Percentiles rank a stretch among this genome's conserved stretches.
Conservation (phyloP, 2,888 invertebrate species). For the Patella ulyssiponensis region DNA sequence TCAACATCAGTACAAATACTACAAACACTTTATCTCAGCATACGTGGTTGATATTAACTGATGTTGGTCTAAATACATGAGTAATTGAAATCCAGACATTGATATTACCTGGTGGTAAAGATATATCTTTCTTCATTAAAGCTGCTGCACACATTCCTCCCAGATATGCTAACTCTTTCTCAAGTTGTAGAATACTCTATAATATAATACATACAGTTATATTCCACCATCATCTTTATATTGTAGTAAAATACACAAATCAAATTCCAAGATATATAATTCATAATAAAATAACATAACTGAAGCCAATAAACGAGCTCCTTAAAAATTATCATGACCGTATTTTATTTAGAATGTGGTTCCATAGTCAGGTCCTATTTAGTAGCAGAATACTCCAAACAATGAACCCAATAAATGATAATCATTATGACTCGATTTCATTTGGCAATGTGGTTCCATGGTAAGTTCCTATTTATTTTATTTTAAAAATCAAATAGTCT, state of each 20-base stretch:
- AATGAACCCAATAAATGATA: too few relatives aligned
- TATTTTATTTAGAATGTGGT: too few relatives aligned
- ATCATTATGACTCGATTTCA: too few relatives aligned
- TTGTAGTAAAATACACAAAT: background rate
- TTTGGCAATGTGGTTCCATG: too few relatives aligned
- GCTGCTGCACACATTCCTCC: slow-evolving; percentile 93
- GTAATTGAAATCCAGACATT: too few relatives aligned
- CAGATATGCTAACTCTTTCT: slow-evolving; percentile 90
- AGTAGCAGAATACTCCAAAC: too few relatives aligned
- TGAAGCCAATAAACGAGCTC: background rate
- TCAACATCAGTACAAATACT: background rate
- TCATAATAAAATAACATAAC: background rate
- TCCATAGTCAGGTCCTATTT: too few relatives aligned
- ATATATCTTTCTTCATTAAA: slow-evolving; percentile 86
- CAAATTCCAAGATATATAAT: background rate
- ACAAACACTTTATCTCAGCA: background rate
- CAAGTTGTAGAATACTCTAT: slow-evolving; percentile 77
- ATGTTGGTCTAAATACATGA: too few relatives aligned
- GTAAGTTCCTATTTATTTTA: too few relatives aligned
- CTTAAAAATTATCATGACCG: too few relatives aligned
- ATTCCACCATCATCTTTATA: too few relatives aligned
- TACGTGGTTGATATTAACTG: too few relatives aligned
- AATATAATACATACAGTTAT: slow-evolving; percentile 13
- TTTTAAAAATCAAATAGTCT: background rate
- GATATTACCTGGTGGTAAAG: slow-evolving; percentile 76